A percentile compares a stretch with the other conserved stretches of the same genome.
phyloP scores from a whole-genome alignment of 2,797 vertebrate genomes.

The Monodelphis domestica region DNA sequence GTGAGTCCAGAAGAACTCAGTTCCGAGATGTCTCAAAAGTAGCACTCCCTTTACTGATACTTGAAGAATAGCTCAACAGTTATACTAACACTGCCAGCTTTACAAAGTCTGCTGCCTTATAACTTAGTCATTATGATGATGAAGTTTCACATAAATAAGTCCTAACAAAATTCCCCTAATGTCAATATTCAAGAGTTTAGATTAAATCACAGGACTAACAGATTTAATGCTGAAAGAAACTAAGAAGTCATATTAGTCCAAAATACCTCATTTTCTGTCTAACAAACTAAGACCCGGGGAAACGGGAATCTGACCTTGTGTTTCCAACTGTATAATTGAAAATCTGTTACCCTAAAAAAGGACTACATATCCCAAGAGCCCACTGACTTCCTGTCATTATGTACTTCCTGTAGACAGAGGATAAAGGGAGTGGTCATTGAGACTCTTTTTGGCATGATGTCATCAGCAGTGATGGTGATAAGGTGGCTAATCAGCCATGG shows the following conservation, averaged over 20 bases:
- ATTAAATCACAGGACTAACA: background rate
- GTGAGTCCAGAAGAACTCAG: constrained; percentile 34
- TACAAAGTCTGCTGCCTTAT: background rate
- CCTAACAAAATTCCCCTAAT: background rate
- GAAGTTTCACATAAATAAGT: background rate
- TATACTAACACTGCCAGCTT: background rate
- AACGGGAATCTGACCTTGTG: background rate
- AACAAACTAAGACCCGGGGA: background rate
- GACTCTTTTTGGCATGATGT: no score
- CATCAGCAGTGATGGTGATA: no score
- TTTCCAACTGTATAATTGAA: no score
- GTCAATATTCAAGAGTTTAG: background rate
- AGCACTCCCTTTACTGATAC: background rate
- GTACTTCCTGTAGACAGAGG: no score
- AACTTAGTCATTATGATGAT: background rate
- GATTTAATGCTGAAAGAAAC: background rate
- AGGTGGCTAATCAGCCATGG: no score
- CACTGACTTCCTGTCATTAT: no score
- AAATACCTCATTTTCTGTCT: background rate
- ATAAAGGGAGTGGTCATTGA: no score
- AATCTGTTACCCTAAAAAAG: no score
- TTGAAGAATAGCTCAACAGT: background rate
- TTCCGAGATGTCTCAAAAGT: constrained; percentile 34
- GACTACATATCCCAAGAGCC: no score
- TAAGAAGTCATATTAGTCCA: background rate